A percentile compares a stretch with the other conserved stretches of the same genome.
Evolutionary conservation across 30 jellyfish, hydroid and myxozoan species (phyloP).

Genomic region (Aurelia sp.): DNA sequence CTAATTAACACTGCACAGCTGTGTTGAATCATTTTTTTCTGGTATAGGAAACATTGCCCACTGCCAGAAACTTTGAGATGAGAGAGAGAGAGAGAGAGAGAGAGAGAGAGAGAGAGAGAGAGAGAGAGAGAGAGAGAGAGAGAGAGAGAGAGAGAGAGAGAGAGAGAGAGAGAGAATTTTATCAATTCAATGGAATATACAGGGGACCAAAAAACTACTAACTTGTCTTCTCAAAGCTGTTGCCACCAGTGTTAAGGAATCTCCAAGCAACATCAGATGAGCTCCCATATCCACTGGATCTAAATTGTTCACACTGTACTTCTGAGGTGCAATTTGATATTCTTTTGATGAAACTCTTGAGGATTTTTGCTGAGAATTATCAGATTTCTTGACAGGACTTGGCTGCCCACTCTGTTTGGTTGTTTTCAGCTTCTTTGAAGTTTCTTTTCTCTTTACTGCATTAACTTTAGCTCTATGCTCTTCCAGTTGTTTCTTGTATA

Average conservation of each 20-base stretch:
- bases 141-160: no score
- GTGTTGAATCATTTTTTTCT: no score
- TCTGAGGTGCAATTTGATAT: conserved; percentile 46
- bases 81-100: no score
- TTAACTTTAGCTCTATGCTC: conserved; percentile 91
- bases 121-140: no score
- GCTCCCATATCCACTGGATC: conserved; percentile 89
- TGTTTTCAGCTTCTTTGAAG: conserved; percentile 48
- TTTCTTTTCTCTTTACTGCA: conserved; percentile 58
- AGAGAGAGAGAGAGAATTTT: background rate
- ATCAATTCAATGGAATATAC: background rate
- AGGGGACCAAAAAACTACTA: background rate
- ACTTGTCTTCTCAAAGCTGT: conserved; percentile 86
- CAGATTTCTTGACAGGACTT: conserved; percentile 16
- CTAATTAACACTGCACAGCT: no score
- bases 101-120: no score
- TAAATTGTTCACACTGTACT: conserved; percentile 46
- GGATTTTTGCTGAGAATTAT: conserved; percentile 3
- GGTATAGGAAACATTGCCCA: no score
- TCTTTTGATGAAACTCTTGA: conserved; percentile 24
- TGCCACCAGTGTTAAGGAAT: conserved; percentile 75
- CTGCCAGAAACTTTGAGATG: no score
- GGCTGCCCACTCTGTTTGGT: conserved; percentile 34
- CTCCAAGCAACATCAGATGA: conserved; percentile 86
- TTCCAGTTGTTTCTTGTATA: conserved; percentile 80